Percentiles rank a stretch among this genome's conserved stretches.
phyloP scores from a whole-genome alignment of 2,797 vertebrate genomes.

The Huso huso region DNA sequence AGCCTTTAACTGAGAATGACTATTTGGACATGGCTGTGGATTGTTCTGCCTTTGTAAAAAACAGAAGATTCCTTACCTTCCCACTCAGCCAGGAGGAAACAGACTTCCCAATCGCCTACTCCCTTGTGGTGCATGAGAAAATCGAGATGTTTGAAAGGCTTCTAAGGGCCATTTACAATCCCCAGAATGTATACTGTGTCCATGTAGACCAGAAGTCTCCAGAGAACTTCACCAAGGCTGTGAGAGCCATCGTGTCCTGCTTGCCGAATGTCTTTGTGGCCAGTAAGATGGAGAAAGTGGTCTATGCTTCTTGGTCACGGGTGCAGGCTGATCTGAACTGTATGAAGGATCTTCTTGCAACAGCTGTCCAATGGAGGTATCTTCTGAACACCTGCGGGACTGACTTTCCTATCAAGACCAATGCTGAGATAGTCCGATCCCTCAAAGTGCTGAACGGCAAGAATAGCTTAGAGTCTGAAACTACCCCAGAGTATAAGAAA shows the following conservation, averaged over 20 bases:
- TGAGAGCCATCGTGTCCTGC: constrained; percentile 58
- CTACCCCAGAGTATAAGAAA: constrained; percentile 42
- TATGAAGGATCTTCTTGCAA: constrained; percentile 66
- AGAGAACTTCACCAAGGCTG: constrained; percentile 47
- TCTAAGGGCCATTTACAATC: constrained; percentile 63
- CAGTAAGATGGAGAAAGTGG: constrained; percentile 54
- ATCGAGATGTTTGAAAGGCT: constrained; percentile 79
- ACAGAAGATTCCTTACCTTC: constrained; percentile 49
- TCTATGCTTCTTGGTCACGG: constrained; percentile 74
- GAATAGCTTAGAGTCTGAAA: constrained; percentile 73
- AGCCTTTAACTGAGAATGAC: constrained; percentile 36
- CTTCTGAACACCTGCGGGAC: constrained; percentile 75
- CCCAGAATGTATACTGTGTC: constrained; percentile 77
- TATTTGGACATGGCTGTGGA: constrained; percentile 60
- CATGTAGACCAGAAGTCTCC: constrained; percentile 68
- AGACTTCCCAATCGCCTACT: constrained; percentile 72
- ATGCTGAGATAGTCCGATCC: constrained; percentile 60
- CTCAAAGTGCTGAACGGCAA: constrained; percentile 60
- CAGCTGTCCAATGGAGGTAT: constrained; percentile 65
- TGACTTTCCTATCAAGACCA: constrained; percentile 80
- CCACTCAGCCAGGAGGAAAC: constrained; percentile 62
- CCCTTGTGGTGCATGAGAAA: constrained; percentile 76
- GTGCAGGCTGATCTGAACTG: constrained; percentile 81
- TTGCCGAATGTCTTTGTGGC: constrained; percentile 74
- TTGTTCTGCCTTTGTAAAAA: constrained; percentile 49